Conservation (phyloP, 2,797 vertebrate genomes). For the Aotus griseimembra region DNA sequence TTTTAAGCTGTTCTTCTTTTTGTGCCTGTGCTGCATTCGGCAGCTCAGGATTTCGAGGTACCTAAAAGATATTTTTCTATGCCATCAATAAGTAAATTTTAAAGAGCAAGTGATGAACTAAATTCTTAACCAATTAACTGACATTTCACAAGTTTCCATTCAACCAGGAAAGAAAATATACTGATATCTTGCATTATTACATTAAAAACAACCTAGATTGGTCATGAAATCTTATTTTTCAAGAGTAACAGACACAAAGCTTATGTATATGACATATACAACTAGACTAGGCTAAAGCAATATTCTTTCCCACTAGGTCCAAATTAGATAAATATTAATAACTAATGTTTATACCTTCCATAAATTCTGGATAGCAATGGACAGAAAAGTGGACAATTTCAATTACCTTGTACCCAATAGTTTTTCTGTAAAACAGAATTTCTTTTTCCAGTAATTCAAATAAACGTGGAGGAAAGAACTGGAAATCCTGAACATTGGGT, state of each 20-base stretch:
- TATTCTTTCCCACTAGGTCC: neutral
- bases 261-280: neutral
- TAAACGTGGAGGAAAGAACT: slow-evolving; percentile 98
- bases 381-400: neutral
- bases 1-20: slow-evolving; percentile 98
- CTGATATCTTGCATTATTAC: neutral
- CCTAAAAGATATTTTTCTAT: slow-evolving; percentile 84
- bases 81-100: neutral
- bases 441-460: slow-evolving; percentile 99
- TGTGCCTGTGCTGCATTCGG: slow-evolving; percentile 96
- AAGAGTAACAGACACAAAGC: neutral
- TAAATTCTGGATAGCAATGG: neutral
- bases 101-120: neutral
- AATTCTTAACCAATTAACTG: neutral
- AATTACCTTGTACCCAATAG: slow-evolving; percentile 98
- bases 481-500: slow-evolving; percentile 99
- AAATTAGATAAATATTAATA: neutral
- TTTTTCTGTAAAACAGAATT: slow-evolving; percentile 99
- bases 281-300: neutral
- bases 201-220: slow-evolving; percentile 24
- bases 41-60: slow-evolving; percentile 97
- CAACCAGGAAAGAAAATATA: neutral
- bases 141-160: neutral
- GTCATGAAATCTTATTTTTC: neutral
- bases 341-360: neutral